Base-by-base conservation (phyloP, 2,797 vertebrate genomes). In the Pteronotus mesoamericanus region DNA sequence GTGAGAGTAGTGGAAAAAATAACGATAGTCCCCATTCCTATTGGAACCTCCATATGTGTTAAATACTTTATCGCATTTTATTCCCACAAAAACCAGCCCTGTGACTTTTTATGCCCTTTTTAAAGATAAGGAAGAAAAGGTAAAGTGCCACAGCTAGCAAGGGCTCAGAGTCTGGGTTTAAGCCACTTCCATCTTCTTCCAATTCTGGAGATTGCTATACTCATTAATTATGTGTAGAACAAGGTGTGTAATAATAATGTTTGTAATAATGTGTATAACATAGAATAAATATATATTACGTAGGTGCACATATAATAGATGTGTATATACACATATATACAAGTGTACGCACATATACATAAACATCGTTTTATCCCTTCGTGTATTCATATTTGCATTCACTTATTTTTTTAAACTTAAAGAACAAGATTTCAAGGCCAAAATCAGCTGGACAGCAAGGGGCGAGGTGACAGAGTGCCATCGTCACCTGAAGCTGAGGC, bases 311-410 rank as follows among this genome's bases (percentile, higher is more conserved):
- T 0, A 16, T 24, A 29, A 69, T 48, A 21, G 46, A 2, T 74
- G 11, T 3, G 6, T 12, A 3, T 9, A 5, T 46, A 5, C 15
- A 37, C 26, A 32, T 0, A 37, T 39, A n/a, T 9, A 44, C 5
- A 59, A n/a, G n/a, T n/a, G n/a, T 24, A 37, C n/a, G n/a, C 3
- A 14, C 3, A 44, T 37, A 39, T 11, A 53, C 21, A 7, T 9
- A 61, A 15, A 6, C 44, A 42, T 42, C 34, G 32, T 39, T 57
- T 29, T 29, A n/a, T 39, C 69, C 21, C 8, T 29, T 55, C 19
- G 6, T 3, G 21, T n/a, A 5, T 48, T 42, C 12, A 2, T 29
- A 7, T 29, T 44, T 32, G 39, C 6, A 6, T 26, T 6, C 39
- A 9, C 42, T 74, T 82, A 6, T 12, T 42, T 94, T 72, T 75